These are phyloP conservation scores for Cirrhinus mrigala DNA, from an alignment of 2,797 vertebrate genomes.

Conservation along the genomic window DNA sequence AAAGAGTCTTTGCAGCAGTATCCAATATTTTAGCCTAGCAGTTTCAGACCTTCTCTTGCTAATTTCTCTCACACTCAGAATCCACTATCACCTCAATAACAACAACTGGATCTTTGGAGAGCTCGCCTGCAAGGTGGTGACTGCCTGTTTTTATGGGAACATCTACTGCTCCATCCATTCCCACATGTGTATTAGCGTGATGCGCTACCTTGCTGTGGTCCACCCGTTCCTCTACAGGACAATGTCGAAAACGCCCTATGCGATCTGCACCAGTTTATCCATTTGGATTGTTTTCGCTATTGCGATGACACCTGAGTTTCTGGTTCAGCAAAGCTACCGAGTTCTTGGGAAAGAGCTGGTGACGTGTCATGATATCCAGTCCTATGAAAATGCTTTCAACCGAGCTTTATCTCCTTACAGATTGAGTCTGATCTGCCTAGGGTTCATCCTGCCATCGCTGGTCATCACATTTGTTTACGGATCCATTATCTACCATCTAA, in stretches of 20 bases:
- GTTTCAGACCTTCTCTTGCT: conserved; percentile 88
- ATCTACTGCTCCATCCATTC: conserved; percentile 91
- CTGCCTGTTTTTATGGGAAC: conserved; percentile 89
- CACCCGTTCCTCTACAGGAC: conserved; percentile 88
- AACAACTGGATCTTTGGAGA: conserved; percentile 94
- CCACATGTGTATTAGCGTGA: conserved; percentile 88
- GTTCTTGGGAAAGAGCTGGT: conserved; percentile 75
- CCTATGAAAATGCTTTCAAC: conserved; percentile 71
- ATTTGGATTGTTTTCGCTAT: conserved; percentile 83
- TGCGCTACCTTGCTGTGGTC: conserved; percentile 88
- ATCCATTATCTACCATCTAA: conserved; percentile 82
- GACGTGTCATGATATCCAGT: conserved; percentile 87
- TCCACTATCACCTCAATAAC: conserved; percentile 87
- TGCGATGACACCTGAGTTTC: conserved; percentile 84
- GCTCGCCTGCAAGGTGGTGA: conserved; percentile 81
- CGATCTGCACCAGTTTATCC: conserved; percentile 70
- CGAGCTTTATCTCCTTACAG: conserved; percentile 80
- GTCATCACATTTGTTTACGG: conserved; percentile 83
- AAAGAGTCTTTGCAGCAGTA: conserved; percentile 75
- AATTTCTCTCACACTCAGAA: conserved; percentile 83
- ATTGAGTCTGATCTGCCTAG: conserved; percentile 74
- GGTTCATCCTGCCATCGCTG: conserved; percentile 85
- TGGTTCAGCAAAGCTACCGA: conserved; percentile 83
- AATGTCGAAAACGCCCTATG: conserved; percentile 79
- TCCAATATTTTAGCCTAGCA: conserved; percentile 89